These are phyloP conservation scores for Hermodice carunculata DNA, from an alignment of 2,888 invertebrate genomes.

Conservation along the genomic window DNA sequence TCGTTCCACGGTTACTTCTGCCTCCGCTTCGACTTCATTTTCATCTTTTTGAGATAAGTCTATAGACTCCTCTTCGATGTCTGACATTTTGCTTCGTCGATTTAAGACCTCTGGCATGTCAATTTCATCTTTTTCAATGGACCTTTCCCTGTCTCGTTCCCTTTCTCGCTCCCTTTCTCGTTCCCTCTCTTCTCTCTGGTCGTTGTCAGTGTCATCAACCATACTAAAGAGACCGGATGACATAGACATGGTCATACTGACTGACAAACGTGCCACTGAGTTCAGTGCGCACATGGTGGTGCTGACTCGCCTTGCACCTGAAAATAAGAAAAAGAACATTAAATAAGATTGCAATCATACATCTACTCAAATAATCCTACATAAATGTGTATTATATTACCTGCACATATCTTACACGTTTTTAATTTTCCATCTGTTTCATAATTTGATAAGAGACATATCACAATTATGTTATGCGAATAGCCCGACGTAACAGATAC, in stretches of 20 bases:
- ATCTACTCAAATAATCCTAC: too few species aligned
- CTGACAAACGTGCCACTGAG: conserved; percentile 42
- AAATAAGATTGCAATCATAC: too few species aligned
- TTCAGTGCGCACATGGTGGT: conserved; percentile 40
- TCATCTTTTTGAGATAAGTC: neutral
- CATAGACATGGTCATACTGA: conserved; percentile 47
- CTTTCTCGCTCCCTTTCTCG: conserved; percentile 7
- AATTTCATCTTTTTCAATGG: conserved; percentile 12
- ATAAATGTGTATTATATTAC: too few species aligned
- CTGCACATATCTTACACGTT: too few species aligned
- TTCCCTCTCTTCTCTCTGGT: conserved; percentile 14
- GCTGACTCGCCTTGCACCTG: conserved; percentile 35
- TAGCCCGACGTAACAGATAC: too few species aligned
- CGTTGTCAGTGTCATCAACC: conserved; percentile 17
- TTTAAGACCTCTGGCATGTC: neutral
- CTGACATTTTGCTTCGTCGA: conserved; percentile 6
- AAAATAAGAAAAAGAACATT: neutral
- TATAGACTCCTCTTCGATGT: conserved; percentile 11
- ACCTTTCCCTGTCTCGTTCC: conserved; percentile 4
- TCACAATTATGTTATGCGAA: too few species aligned
- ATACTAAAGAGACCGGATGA: conserved; percentile 42
- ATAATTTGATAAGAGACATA: too few species aligned
- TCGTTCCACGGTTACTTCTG: too few species aligned
- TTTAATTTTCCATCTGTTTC: too few species aligned
- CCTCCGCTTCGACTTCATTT: too few species aligned